Evolutionary conservation across 2,888 invertebrate genomes (phyloP).

Genomic region (Trachelus troglodyta): DNA sequence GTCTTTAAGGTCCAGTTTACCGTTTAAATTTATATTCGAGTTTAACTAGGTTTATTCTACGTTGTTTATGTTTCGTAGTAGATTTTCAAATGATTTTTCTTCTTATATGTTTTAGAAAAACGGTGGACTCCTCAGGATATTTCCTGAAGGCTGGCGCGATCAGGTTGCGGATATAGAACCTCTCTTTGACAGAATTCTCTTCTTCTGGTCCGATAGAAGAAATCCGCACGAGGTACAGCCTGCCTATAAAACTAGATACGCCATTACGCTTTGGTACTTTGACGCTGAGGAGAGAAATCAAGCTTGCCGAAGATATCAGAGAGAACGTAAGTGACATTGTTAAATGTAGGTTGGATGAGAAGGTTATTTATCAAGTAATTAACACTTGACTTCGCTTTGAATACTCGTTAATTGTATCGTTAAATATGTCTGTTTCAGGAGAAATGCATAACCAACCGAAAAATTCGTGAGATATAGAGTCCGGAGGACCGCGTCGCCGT

Average conservation of each 20-base stretch:
- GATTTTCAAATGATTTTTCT: neutral
- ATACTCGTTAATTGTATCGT: neutral
- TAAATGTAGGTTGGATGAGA: neutral
- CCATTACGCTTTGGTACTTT: conserved; percentile 93
- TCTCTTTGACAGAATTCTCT: conserved; percentile 90
- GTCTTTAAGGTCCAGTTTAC: neutral
- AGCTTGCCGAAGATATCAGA: conserved; percentile 73
- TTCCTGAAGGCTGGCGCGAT: conserved; percentile 86
- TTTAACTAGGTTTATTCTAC: neutral
- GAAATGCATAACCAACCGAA: conserved; percentile 40
- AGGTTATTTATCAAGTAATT: neutral
- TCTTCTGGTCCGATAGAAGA: conserved; percentile 97
- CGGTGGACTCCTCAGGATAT: conserved; percentile 92
- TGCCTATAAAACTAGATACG: conserved; percentile 87
- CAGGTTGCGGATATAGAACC: conserved; percentile 93
- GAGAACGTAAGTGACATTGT: conserved; percentile 66
- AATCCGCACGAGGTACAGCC: conserved; percentile 98
- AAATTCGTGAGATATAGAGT: conserved; percentile 46
- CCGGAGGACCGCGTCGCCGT: conserved; percentile 39
- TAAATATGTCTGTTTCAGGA: conserved; percentile 32
- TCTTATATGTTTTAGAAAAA: conserved; percentile 58
- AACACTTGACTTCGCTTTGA: neutral
- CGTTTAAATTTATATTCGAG: conserved; percentile 1
- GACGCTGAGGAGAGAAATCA: conserved; percentile 85
- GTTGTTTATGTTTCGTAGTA: neutral